phyloP scores from a whole-genome alignment of 2,888 invertebrate species.

The Zygothrica quintamaculata region DNA sequence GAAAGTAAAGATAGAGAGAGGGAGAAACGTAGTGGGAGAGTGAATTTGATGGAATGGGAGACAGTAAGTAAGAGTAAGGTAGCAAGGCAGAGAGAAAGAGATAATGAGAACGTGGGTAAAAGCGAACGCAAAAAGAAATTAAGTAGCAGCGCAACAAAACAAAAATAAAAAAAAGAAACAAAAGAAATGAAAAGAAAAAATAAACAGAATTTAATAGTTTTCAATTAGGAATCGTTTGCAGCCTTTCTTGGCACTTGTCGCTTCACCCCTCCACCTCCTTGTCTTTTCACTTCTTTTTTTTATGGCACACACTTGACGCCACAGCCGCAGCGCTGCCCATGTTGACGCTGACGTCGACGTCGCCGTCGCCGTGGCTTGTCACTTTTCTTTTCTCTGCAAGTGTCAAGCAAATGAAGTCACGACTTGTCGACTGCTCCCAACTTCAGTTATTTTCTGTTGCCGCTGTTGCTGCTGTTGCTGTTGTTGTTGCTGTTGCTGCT shows the following conservation, averaged over 20 bases:
- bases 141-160: conserved; percentile 55
- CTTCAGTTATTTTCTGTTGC: conserved; percentile 49
- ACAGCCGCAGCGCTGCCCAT: conserved; percentile 12
- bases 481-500: conserved; percentile 22
- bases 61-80: conserved; percentile 55
- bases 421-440: conserved; percentile 68
- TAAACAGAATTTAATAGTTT: conserved; percentile 82
- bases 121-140: conserved; percentile 48
- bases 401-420: conserved; percentile 84
- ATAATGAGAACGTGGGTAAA: conserved; percentile 18
- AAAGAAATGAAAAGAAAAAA: conserved; percentile 16
- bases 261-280: conserved; percentile 3
- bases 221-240: conserved; percentile 84
- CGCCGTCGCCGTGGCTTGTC: conserved; percentile 24
- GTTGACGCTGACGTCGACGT: conserved; percentile 18
- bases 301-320: conserved; percentile 63
- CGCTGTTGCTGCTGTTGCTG: conserved; percentile 30
- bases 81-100: conserved; percentile 42
- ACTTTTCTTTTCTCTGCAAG: conserved; percentile 60
- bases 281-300: conserved; percentile 26
- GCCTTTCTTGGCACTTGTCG: conserved; percentile 66
- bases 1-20: conserved; percentile 14
- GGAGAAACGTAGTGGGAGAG: conserved; percentile 10
- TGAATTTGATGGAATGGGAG: conserved; percentile 22
- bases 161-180: conserved; percentile 24